These are phyloP conservation scores for Lydus trimaculatus DNA, from an alignment of 2,888 invertebrate genomes.

Conservation along the genomic window DNA sequence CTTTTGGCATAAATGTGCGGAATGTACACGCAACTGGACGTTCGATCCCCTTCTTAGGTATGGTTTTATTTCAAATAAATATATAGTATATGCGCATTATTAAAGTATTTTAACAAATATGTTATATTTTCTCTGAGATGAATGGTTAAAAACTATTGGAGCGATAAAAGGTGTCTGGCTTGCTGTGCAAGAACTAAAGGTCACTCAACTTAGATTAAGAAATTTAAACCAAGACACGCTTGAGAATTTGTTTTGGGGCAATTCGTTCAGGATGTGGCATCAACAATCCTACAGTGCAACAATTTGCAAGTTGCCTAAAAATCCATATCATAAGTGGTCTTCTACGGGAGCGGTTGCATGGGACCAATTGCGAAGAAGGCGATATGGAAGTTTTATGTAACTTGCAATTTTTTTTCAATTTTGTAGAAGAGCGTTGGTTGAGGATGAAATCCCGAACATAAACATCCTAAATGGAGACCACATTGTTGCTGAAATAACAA, in stretches of 20 bases:
- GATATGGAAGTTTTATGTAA: background rate
- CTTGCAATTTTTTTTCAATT: background rate
- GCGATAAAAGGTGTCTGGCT: constrained; percentile 2
- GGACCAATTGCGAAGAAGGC: constrained; percentile 1
- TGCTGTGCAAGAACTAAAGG: background rate
- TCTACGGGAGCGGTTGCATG: background rate
- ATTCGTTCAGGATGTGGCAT: constrained; percentile 11
- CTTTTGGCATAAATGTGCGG: background rate
- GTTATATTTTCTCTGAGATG: background rate
- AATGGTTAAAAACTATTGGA: background rate
- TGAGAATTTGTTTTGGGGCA: constrained; percentile 8
- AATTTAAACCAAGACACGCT: constrained; percentile 9
- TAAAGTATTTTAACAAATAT: no score
- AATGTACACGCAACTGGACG: background rate
- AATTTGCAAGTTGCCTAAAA: constrained; percentile 7
- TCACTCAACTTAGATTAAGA: background rate
- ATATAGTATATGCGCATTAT: no score
- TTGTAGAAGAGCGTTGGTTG: background rate
- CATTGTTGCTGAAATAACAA: background rate
- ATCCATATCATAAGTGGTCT: constrained; percentile 4
- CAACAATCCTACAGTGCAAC: constrained; percentile 6
- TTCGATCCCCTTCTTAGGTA: background rate
- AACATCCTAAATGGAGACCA: background rate
- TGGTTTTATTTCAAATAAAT: no score
- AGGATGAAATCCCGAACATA: background rate